Base-by-base conservation (phyloP, 2,888 invertebrate genomes). In the Odontothrips loti region DNA sequence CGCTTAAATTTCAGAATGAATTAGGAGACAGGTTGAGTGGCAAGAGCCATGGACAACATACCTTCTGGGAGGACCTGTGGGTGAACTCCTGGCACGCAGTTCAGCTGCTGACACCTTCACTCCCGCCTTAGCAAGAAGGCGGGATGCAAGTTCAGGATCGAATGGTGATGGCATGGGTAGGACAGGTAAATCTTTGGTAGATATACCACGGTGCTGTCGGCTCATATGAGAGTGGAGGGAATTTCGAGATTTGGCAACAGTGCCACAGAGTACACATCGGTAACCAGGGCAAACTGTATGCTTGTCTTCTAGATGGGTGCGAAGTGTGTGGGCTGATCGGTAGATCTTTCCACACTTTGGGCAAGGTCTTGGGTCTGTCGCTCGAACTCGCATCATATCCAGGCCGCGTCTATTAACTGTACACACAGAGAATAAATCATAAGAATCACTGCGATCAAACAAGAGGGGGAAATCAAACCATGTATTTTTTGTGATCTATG, bases 181-280 rank as follows among this genome's bases (percentile, higher is more conserved):
- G 79, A 96, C 96, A 15, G 96, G 96, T 85, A 96, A 89, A 87
- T 96, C 96, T 89, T 96, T 96, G 85, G 96, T 96, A 86, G 95
- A 95, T 86, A 96, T 96, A 83, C 96, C 96, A 82, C 96, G 92
- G 88, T 96, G 96, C 86, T 96, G 96, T 80, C 96, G 92, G 82
- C 95, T 95, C 96, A 96, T 96, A 88, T 96, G 96, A 82, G 96
- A 96, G 89, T 96, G 96, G 81, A 96, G 90, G 0, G 96, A 96
- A 88, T 96, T 96, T 84, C 96, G 91, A 0, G 95, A 96, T 88
- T 96, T 96, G 79, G 96, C 96, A 82, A 96, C 96, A 0, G 96
- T 96, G 83, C 96, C 96, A 87, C 96, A 96, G 1, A 96, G 90
- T 3, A 96, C 96, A 87, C 96, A 96, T 80, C 96, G 91, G 87